A percentile compares a stretch with the other conserved stretches of the same genome.
Evolutionary conservation across 1,140 invertebrate species (phyloP).

Genomic region (Coenobita brevimanus): DNA sequence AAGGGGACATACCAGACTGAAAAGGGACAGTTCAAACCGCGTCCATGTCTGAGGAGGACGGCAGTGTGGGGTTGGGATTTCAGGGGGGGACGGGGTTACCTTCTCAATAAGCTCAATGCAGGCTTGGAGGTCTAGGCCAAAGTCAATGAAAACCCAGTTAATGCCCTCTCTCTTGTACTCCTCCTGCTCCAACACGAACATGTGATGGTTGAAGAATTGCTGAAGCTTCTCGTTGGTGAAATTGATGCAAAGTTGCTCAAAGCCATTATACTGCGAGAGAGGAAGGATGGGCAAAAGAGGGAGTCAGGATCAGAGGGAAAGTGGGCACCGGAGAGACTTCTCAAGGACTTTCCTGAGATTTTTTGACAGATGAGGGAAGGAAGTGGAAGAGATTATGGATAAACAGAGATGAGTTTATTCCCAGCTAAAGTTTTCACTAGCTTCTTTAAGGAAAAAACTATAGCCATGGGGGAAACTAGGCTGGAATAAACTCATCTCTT

Average conservation of each 20-base stretch:
- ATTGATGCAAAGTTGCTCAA: constrained; percentile 99
- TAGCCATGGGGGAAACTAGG: no score
- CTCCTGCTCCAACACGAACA: constrained; percentile 93
- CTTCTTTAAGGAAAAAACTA: no score
- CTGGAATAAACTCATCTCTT: no score
- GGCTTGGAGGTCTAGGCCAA: constrained; percentile 96
- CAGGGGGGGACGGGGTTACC: constrained; percentile 77
- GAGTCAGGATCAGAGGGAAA: background rate
- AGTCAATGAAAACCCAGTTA: constrained; percentile 96
- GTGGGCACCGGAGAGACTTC: background rate
- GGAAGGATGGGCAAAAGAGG: no score
- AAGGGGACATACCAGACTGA: background rate
- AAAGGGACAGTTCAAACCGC: no score
- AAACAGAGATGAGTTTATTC: no score
- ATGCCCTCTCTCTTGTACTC: constrained; percentile 82
- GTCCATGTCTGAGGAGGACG: background rate
- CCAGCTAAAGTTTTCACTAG: no score
- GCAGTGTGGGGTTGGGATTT: background rate
- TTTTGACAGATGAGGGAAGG: no score
- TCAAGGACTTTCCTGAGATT: no score
- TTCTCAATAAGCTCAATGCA: constrained; percentile 98
- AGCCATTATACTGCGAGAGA: constrained; percentile 89
- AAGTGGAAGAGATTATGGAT: no score
- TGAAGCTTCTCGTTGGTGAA: constrained; percentile 98
- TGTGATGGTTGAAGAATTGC: constrained; percentile 99